A percentile compares a stretch with the other conserved stretches of the same genome.
Evolutionary conservation across 2,888 invertebrate genomes (phyloP).

Genomic region (Chalcis sispes): DNA sequence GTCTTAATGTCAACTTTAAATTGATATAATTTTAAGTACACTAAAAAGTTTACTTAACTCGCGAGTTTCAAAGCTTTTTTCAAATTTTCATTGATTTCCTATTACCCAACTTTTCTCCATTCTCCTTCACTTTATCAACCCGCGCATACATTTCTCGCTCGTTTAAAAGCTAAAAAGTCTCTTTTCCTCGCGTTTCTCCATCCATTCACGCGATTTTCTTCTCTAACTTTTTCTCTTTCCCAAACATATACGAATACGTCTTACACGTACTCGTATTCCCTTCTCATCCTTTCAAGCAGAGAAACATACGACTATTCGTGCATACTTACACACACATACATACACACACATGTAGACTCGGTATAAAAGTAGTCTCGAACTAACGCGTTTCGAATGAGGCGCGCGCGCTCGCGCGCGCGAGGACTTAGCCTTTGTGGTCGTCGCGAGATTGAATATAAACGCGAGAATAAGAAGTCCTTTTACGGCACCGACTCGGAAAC

Average conservation of each 20-base stretch:
- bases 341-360: background rate
- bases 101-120: too few species aligned
- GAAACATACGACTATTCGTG: background rate
- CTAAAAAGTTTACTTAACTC: too few species aligned
- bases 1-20: too few species aligned
- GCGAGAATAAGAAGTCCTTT: constrained; percentile 75
- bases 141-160: too few species aligned
- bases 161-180: too few species aligned
- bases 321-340: background rate
- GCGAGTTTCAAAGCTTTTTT: too few species aligned
- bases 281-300: too few species aligned
- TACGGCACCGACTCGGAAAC: constrained; percentile 66
- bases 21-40: too few species aligned
- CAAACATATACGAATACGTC: background rate
- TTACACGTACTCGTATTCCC: background rate
- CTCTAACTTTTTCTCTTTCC: background rate
- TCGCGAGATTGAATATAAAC: constrained; percentile 74
- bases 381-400: constrained; percentile 74
- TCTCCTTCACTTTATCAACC: too few species aligned
- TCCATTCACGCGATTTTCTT: background rate
- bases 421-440: constrained; percentile 60
- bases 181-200: background rate
- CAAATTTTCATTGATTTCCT: too few species aligned
- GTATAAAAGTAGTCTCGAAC: constrained; percentile 53
- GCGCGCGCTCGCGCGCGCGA: constrained; percentile 60